A percentile compares a stretch with the other conserved stretches of the same genome.
These are phyloP conservation scores for Agrotis puta DNA, from an alignment of 2,888 invertebrate species.

Conservation along the genomic window DNA sequence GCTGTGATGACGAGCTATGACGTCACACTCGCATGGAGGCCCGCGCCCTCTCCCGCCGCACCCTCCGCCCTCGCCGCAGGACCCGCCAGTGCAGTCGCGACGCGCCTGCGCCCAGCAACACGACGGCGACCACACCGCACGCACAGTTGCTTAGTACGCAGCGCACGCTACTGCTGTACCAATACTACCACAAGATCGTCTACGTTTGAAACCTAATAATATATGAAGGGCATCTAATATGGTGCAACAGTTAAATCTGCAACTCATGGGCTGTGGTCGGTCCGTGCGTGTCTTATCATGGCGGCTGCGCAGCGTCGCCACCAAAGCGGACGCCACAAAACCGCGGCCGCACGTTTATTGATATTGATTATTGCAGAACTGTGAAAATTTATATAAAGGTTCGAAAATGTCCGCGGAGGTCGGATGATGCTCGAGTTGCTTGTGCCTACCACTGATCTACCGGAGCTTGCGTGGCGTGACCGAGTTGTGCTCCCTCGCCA, in stretches of 20 bases:
- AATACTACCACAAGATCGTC: conserved; percentile 28
- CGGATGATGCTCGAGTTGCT: conserved; percentile 77
- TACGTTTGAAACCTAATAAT: conserved; percentile 28
- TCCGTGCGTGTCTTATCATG: conserved; percentile 61
- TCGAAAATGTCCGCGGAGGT: conserved; percentile 88
- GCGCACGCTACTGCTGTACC: conserved; percentile 18
- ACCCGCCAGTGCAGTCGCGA: conserved; percentile 40
- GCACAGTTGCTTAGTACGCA: conserved; percentile 19
- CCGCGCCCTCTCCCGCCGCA: conserved; percentile 50
- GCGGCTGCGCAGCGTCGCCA: conserved; percentile 76
- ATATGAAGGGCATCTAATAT: conserved; percentile 7
- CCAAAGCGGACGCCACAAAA: conserved; percentile 87
- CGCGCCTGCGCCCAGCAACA: conserved; percentile 18
- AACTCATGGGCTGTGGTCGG: conserved; percentile 47
- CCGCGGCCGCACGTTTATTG: conserved; percentile 85
- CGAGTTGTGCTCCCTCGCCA: conserved; percentile 66
- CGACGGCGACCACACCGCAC: conserved; percentile 30
- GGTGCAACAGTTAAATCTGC: conserved; percentile 48
- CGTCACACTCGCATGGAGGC: conserved; percentile 43
- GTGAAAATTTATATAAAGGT: conserved; percentile 86
- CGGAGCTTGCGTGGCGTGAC: conserved; percentile 49
- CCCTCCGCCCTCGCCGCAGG: conserved; percentile 56
- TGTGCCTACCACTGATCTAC: conserved; percentile 48
- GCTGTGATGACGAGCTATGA: conserved; percentile 85
- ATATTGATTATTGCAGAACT: conserved; percentile 88